Evolutionary conservation across 2,888 invertebrate genomes (phyloP).

Genomic region (Boloria euphrosyne): DNA sequence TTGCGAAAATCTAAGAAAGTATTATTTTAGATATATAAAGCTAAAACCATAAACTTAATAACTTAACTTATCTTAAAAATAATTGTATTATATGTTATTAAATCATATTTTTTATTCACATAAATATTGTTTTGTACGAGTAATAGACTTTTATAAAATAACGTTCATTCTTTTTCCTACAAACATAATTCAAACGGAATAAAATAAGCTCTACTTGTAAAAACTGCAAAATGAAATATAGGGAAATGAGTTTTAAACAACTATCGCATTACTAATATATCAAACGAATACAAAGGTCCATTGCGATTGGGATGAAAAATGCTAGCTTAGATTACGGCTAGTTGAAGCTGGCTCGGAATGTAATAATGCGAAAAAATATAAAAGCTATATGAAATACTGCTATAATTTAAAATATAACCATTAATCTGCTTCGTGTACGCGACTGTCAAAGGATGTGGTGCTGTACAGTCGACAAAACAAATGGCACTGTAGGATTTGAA

Average conservation of each 20-base stretch:
- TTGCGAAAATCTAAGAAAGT: too few relatives aligned
- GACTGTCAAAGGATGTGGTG: conserved; percentile 58
- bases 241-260: conserved; percentile 26
- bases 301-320: conserved; percentile 62
- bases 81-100: too few relatives aligned
- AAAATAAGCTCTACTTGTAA: conserved; percentile 14
- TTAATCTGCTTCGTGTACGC: conserved; percentile 73
- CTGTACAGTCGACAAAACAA: conserved; percentile 53
- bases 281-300: conserved; percentile 40
- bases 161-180: neutral
- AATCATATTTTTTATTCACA: too few relatives aligned
- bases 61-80: too few relatives aligned
- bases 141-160: too few relatives aligned
- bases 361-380: conserved; percentile 53
- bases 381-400: conserved; percentile 62
- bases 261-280: conserved; percentile 39
- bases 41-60: too few relatives aligned
- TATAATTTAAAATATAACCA: conserved; percentile 79
- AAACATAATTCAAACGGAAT: neutral
- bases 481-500: neutral
- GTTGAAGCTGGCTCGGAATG: conserved; percentile 46
- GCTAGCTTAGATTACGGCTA: conserved; percentile 58
- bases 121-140: too few relatives aligned
- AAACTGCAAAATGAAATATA: conserved; percentile 13
- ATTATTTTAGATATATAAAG: too few relatives aligned